These are phyloP conservation scores for Drosophila sulfurigaster DNA, from an alignment of 1,140 invertebrate genomes.

Conservation along the genomic window DNA sequence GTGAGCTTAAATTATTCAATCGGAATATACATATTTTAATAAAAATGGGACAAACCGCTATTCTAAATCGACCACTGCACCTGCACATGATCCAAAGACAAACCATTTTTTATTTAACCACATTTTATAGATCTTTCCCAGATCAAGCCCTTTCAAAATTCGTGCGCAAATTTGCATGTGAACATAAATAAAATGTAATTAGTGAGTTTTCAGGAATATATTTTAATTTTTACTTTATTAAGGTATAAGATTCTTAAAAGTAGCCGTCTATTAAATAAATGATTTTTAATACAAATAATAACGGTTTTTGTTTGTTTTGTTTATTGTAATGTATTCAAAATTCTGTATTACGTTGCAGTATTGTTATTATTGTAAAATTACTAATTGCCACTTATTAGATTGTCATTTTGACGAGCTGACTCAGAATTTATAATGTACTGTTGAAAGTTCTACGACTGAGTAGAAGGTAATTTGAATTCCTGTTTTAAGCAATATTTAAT, in stretches of 20 bases:
- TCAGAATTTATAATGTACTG: neutral
- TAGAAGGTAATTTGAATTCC: conserved; percentile 8
- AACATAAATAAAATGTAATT: neutral
- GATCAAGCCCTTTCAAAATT: neutral
- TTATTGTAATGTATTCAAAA: neutral
- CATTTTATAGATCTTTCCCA: neutral
- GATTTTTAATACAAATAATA: neutral
- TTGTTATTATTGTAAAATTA: neutral
- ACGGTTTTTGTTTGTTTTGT: neutral
- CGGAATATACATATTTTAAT: conserved; percentile 9
- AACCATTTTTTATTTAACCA: neutral
- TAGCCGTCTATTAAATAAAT: neutral
- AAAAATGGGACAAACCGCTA: neutral
- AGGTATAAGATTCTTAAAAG: neutral
- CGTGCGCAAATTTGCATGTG: neutral
- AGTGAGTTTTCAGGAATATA: neutral
- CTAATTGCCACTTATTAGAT: conserved; percentile 20
- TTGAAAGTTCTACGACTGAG: neutral
- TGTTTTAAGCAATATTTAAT: conserved; percentile 11
- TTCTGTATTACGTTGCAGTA: neutral
- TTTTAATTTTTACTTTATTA: neutral
- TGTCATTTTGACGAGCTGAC: conserved; percentile 13
- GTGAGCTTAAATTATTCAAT: conserved; percentile 6
- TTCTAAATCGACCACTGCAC: conserved; percentile 4
- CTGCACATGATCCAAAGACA: conserved; percentile 6